Evolutionary conservation across 2,797 vertebrate genomes (phyloP), one percentile per base, ranked within the genome.

Genomic region (Cheirogaleus major): DNA sequence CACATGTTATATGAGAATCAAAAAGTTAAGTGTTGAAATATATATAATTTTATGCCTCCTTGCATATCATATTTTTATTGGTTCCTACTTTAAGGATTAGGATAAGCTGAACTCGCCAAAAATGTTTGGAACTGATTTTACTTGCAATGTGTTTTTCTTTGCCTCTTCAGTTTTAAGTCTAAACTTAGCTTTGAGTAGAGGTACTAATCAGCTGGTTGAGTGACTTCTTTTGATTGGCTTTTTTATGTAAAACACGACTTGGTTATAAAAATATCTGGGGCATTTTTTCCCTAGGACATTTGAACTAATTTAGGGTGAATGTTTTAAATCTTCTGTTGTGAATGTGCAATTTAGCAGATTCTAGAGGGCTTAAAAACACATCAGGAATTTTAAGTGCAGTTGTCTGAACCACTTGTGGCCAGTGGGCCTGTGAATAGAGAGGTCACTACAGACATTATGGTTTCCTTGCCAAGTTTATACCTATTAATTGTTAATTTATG

Each of bases 311-410:
- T 41, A 61, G 35, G 32, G 8, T 38, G 32, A 25, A 80, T 87
- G 23, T 61, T 93, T 89, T 86, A 86, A 57, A 75, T 86, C 6
- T 86, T 57, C 27, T 23, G 15, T 48, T 81, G n/a, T 65, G 41
- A 93, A 43, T 87, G 23, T 91, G 18, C 25, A 70, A 69, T 67
- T 96, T 87, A 82, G 72, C 67, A 94, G 85, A 81, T 96, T 70
- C 17, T 43, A 63, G 81, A 90, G 70, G n/a, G 41, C 57, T 85
- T 94, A 45, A 55, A 93, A 95, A 73, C 7, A 73, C 94, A 52
- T 17, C 27, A 95, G 67, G 67, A 90, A 89, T 88, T 92, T 96
- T 83, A 87, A 72, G 48, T 76, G 72, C 15, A 72, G 38, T 89
- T 89, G 30, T 89, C 7, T 78, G 55, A 76, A 79, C 30, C 15